Evolutionary conservation across 2,888 invertebrate genomes (phyloP), one percentile per base, ranked within the genome.

Genomic region (Chymomyza procnemis): DNA sequence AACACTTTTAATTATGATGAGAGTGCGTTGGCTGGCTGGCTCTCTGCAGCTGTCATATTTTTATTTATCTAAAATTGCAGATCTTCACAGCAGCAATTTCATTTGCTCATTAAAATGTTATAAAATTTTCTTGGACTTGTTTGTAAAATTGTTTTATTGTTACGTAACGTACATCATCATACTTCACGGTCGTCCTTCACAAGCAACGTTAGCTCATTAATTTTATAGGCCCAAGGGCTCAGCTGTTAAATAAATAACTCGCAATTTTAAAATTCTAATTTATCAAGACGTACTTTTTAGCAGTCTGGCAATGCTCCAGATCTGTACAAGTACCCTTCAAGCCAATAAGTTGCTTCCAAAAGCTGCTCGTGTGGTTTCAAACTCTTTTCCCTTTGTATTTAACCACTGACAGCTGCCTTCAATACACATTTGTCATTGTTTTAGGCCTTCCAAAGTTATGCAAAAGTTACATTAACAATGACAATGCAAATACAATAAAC

Each of bases 1-100:
- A 58, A 58, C 62, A 54, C 41, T 62, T 64, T 86, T 81, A 81
- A 81, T 81, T 81, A 81, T 80, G 81, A 81, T 85, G 81, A 81
- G 84, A 50, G 62, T 65, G 50, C 52, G 52, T 19, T 41, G 18
- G 16, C 64, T 62, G 64, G 61, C n/a, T 56, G 74, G 16, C 64
- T 62, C 65, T 63, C n/a, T 56, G 74, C 85, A 86, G 82, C 82
- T 87, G 83, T 82, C 85, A 83, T 80, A 87, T 87, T 83, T 80
- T 76, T 87, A 78, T 79, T 74, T 83, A 82, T 83, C 87, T 87
- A 56, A 78, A 78, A 73, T 74, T 59, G 47, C 50, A 82, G 74
- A 83, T 83, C 87, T 87, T 87, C 79, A 84, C 75, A 81, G 69
- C 21, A 9, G 50, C 50, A 18, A 50, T 50, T 18, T 9, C 50